phyloP scores from a whole-genome alignment of 2,888 invertebrate genomes.

The Nycteola revayana region DNA sequence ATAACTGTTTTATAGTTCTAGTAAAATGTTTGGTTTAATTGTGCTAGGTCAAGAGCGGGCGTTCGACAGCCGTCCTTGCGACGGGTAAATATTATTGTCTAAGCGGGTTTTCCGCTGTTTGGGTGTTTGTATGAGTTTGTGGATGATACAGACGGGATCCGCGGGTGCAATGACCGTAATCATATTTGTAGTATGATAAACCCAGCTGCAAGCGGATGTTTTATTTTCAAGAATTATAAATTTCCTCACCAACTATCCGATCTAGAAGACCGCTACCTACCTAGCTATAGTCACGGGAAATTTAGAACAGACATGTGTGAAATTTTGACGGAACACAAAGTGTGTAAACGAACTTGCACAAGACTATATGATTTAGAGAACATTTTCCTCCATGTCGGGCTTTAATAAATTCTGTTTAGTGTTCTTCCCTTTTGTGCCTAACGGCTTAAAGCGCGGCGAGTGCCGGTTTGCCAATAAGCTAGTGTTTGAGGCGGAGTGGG shows the following conservation, averaged over 20 bases:
- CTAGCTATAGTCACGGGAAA: too few species aligned
- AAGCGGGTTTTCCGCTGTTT: conserved; percentile 78
- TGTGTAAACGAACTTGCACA: too few species aligned
- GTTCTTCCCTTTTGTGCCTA: conserved; percentile 4
- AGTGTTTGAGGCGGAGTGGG: conserved; percentile 42
- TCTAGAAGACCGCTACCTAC: too few species aligned
- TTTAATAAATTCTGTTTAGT: conserved; percentile 2
- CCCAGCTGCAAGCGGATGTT: too few species aligned
- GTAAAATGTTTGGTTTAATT: conserved; percentile 81
- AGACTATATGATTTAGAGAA: too few species aligned
- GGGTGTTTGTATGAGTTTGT: conserved; percentile 65
- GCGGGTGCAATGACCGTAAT: conserved; percentile 49
- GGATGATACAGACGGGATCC: conserved; percentile 53
- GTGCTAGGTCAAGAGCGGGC: conserved; percentile 80
- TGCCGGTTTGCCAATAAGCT: conserved; percentile 38
- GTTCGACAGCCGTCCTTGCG: conserved; percentile 81
- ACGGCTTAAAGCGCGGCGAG: conserved; percentile 16
- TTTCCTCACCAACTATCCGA: too few species aligned
- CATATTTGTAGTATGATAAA: neutral
- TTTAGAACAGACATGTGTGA: too few species aligned
- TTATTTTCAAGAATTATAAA: too few species aligned
- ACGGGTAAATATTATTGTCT: conserved; percentile 81
- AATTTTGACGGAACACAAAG: too few species aligned
- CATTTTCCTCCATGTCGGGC: too few species aligned
- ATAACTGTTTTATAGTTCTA: conserved; percentile 80